Percentiles rank a stretch among this genome's conserved stretches.
phyloP scores from a whole-genome alignment of 1,140 invertebrate genomes.

The Leptinotarsa defecta region DNA sequence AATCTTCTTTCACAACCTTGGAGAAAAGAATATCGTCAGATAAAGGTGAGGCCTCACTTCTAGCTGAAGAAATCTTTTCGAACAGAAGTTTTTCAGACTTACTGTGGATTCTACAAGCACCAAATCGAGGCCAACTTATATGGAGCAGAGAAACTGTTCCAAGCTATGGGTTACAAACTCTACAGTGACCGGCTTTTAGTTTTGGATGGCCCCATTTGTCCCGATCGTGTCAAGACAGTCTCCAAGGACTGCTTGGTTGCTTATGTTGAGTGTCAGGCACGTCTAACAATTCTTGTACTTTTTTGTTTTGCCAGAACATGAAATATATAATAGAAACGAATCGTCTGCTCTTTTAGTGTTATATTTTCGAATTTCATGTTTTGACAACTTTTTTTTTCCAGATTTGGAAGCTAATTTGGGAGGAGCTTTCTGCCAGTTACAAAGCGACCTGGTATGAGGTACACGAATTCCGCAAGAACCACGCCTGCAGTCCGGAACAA shows the following conservation, averaged over 20 bases:
- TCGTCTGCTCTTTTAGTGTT: too few relatives aligned
- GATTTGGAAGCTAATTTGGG: slow-evolving; percentile 64
- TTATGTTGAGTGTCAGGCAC: slow-evolving; percentile 86
- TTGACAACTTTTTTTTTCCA: slow-evolving; percentile 39
- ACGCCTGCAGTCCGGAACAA: slow-evolving; percentile 65
- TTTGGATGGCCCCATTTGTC: slow-evolving; percentile 76
- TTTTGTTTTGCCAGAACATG: neutral
- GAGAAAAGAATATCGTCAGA: slow-evolving; percentile 80
- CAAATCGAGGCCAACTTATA: slow-evolving; percentile 79
- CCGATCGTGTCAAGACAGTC: slow-evolving; percentile 76
- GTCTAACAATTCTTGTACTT: slow-evolving; percentile 6
- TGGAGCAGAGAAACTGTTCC: slow-evolving; percentile 75
- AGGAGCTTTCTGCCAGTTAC: slow-evolving; percentile 61
- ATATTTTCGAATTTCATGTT: too few relatives aligned
- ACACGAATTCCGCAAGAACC: slow-evolving; percentile 66
- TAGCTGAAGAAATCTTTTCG: neutral
- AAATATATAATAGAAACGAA: too few relatives aligned
- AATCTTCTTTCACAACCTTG: slow-evolving; percentile 86
- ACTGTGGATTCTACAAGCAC: slow-evolving; percentile 85
- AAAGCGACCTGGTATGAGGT: slow-evolving; percentile 69
- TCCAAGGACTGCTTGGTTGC: slow-evolving; percentile 85
- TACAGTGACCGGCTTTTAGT: slow-evolving; percentile 62
- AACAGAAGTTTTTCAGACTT: slow-evolving; percentile 64
- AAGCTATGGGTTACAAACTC: slow-evolving; percentile 80
- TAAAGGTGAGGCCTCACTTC: slow-evolving; percentile 65